These are phyloP conservation scores for Eudyptes chrysolophus DNA, from an alignment of 2,113 vertebrate genomes.

Conservation along the genomic window DNA sequence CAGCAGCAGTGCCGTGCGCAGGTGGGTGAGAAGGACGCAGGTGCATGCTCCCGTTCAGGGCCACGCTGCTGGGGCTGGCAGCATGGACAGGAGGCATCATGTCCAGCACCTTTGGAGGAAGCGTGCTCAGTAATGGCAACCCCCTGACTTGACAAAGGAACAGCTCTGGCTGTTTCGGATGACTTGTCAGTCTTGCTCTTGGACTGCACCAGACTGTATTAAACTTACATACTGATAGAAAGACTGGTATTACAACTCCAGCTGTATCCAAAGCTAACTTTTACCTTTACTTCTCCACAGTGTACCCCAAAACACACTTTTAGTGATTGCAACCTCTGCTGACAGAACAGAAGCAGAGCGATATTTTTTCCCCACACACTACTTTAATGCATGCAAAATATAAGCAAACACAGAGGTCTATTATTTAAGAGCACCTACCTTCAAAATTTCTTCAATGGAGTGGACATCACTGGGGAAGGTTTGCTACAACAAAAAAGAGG, in stretches of 20 bases:
- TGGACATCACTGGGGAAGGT: conserved; percentile 81
- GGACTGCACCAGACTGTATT: background rate
- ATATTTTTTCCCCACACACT: background rate
- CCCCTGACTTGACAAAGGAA: background rate
- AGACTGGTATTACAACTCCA: background rate
- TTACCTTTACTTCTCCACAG: background rate
- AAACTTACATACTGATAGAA: background rate
- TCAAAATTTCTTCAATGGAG: conserved; percentile 91
- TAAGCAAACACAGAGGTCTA: background rate
- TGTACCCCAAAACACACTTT: background rate
- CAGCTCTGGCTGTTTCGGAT: background rate
- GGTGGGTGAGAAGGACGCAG: background rate
- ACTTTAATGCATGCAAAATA: background rate
- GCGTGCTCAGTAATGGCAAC: accelerated
- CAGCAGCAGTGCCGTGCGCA: background rate
- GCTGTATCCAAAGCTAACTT: background rate
- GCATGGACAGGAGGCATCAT: accelerated
- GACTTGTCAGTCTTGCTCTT: background rate
- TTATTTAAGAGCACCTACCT: conserved; percentile 75
- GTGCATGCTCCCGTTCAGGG: background rate
- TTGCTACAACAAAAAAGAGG: conserved; percentile 66
- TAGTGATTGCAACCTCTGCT: background rate
- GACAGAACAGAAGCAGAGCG: background rate
- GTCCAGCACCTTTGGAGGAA: background rate
- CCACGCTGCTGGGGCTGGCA: background rate